Evolutionary conservation across 2,113 vertebrate genomes (phyloP).

Genomic region (Lutjanus erythropterus): DNA sequence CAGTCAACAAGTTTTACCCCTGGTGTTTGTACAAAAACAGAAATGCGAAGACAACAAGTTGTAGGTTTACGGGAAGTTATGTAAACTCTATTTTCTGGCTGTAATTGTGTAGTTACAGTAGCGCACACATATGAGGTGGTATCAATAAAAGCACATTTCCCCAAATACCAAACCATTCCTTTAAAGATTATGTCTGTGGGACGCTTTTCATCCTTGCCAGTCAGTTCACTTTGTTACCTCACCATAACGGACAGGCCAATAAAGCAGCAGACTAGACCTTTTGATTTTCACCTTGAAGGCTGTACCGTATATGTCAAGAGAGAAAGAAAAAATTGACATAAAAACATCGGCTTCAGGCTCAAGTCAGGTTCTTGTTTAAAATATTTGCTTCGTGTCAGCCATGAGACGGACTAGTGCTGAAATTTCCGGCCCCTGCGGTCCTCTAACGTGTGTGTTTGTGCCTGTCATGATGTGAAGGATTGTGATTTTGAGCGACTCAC

Average conservation of each 20-base stretch:
- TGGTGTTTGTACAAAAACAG: too few relatives aligned
- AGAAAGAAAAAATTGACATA: slow-evolving; percentile 9
- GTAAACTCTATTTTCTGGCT: not conserved
- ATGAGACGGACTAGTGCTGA: not conserved
- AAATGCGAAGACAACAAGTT: too few relatives aligned
- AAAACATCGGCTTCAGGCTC: not conserved
- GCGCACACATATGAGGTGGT: too few relatives aligned
- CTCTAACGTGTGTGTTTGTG: not conserved
- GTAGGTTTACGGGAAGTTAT: too few relatives aligned
- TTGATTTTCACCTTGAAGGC: not conserved
- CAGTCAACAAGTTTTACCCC: too few relatives aligned
- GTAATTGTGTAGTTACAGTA: not conserved
- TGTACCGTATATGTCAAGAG: not conserved
- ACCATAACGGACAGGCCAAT: not conserved
- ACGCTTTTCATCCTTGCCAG: too few relatives aligned
- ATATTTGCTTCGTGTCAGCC: not conserved
- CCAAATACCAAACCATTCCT: too few relatives aligned
- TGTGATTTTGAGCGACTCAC: slow-evolving; percentile 74
- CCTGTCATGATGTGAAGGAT: slow-evolving; percentile 2
- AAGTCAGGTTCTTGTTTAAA: not conserved
- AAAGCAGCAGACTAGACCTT: not conserved
- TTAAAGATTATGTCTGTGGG: too few relatives aligned
- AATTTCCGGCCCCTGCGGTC: not conserved
- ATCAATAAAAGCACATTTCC: too few relatives aligned
- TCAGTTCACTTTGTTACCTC: too few relatives aligned